These are phyloP conservation scores for Eupithecia pulchellata DNA, from an alignment of 2,888 invertebrate genomes.

Conservation along the genomic window DNA sequence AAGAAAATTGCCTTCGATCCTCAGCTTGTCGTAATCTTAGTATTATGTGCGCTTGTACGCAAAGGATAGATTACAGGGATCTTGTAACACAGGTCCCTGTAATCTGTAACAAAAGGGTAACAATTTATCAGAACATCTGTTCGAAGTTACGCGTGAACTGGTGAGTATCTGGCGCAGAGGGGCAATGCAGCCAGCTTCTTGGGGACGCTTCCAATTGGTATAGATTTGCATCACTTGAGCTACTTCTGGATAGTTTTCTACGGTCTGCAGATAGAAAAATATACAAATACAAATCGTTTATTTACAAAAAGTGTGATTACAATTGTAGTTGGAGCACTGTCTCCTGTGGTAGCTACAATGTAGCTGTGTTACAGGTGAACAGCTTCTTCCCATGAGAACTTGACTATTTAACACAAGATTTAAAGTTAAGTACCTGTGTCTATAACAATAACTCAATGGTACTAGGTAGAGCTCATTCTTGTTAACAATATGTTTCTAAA, in stretches of 20 bases:
- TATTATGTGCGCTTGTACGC: not conserved
- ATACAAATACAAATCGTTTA: too few species aligned
- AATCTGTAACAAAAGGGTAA: not conserved
- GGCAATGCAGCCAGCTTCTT: not conserved
- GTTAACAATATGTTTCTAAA: too few species aligned
- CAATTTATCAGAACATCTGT: not conserved
- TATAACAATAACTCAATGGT: too few species aligned
- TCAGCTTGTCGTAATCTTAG: not conserved
- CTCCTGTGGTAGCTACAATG: too few species aligned
- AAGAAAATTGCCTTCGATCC: conserved; percentile 19
- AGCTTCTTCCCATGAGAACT: too few species aligned
- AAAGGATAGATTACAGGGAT: not conserved
- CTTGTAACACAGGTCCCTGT: not conserved
- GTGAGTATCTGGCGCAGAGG: not conserved
- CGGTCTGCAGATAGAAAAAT: not conserved
- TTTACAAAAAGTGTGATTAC: too few species aligned
- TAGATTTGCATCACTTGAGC: not conserved
- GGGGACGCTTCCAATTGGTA: not conserved
- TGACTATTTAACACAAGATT: too few species aligned
- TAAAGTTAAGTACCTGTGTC: too few species aligned
- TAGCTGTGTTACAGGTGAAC: too few species aligned
- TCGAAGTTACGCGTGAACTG: not conserved
- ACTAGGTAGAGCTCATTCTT: too few species aligned
- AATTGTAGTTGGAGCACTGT: too few species aligned
- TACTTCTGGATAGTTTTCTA: not conserved